Evolutionary conservation across 2,113 vertebrate species (phyloP).

Genomic region (Dromaius novaehollandiae): DNA sequence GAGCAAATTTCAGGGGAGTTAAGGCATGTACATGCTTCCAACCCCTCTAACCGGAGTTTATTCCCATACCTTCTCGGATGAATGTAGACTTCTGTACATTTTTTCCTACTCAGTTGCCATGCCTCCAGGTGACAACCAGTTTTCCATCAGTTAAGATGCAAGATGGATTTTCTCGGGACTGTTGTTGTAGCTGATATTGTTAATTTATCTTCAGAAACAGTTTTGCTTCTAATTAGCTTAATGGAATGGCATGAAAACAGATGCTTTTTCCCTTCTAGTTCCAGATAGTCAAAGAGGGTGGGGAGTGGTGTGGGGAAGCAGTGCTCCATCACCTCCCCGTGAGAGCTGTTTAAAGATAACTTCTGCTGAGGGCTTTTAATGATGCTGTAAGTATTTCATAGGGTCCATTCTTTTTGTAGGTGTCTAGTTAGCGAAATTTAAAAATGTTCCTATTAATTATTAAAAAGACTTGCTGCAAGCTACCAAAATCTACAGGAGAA

Average conservation of each 20-base stretch:
- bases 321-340: neutral
- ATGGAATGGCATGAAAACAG: slow-evolving; percentile 51
- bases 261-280: slow-evolving; percentile 1
- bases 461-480: neutral
- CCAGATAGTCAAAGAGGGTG: neutral
- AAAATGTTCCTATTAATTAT: neutral
- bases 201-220: slow-evolving; percentile 55
- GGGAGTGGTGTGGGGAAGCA: neutral
- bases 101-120: fast-evolving
- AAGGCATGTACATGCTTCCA: neutral
- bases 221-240: slow-evolving; percentile 64
- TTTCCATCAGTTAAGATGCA: neutral
- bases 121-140: neutral
- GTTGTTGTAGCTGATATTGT: neutral
- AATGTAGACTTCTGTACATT: neutral
- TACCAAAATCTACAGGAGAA: neutral
- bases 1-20: fast-evolving
- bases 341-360: neutral
- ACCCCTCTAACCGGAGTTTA: neutral
- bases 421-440: neutral
- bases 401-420: neutral
- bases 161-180: slow-evolving; percentile 34
- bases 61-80: neutral
- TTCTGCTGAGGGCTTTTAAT: slow-evolving; percentile 4
- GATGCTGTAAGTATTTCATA: neutral